phyloP scores from a whole-genome alignment of 2,888 invertebrate species.

The Nymphalis c-album region DNA sequence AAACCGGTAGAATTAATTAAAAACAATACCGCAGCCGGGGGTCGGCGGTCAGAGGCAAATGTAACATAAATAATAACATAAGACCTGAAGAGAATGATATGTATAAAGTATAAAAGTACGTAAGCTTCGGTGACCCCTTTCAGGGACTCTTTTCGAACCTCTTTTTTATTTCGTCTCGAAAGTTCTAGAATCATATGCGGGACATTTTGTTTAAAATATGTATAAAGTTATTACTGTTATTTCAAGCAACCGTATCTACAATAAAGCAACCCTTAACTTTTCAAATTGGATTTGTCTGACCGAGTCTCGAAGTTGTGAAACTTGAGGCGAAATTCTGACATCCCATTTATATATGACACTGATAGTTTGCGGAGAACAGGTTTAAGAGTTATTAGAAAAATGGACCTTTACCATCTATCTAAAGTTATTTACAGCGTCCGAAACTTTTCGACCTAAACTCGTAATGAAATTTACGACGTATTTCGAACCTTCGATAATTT shows the following conservation, averaged over 20 bases:
- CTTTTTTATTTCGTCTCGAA: conserved; percentile 59
- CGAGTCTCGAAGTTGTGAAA: conserved; percentile 46
- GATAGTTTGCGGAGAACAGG: conserved; percentile 29
- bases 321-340: conserved; percentile 34
- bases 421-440: conserved; percentile 15
- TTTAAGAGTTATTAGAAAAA: conserved; percentile 33
- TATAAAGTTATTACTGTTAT: conserved; percentile 58
- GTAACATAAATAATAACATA: conserved; percentile 76
- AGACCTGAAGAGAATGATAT: conserved; percentile 59
- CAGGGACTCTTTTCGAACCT: conserved; percentile 63
- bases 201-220: conserved; percentile 73
- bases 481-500: neutral
- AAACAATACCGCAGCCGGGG: conserved; percentile 64
- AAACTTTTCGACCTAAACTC: conserved; percentile 6
- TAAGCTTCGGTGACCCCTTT: conserved; percentile 73
- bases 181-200: conserved; percentile 67
- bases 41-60: conserved; percentile 69
- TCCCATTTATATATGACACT: conserved; percentile 37
- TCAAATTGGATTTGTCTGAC: conserved; percentile 42
- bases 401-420: conserved; percentile 21
- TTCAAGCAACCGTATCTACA: conserved; percentile 34
- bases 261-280: conserved; percentile 41
- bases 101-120: conserved; percentile 69
- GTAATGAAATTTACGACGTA: conserved; percentile 3
- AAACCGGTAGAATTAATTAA: conserved; percentile 75